Evolutionary conservation across 35 echinoderm and acorn worm species (phyloP).

Genomic region (Ophiothrix spiculata): DNA sequence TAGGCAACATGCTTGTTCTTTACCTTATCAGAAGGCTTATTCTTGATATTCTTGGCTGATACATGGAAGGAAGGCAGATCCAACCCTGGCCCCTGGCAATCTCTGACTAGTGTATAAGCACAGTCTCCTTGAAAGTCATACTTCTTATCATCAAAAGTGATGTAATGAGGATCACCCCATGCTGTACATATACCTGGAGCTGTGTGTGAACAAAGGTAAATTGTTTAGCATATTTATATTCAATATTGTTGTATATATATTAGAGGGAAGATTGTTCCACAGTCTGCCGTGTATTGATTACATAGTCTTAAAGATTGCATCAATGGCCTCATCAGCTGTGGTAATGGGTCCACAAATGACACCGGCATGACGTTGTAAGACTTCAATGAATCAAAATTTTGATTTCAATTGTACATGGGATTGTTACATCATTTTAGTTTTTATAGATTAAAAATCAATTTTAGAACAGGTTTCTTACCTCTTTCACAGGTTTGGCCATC

Average conservation of each 20-base stretch:
- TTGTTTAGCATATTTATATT: too few species aligned
- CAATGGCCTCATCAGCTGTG: too few species aligned
- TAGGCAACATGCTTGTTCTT: too few species aligned
- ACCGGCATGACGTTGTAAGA: too few species aligned
- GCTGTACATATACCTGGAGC: conserved; percentile 55
- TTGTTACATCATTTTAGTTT: not conserved
- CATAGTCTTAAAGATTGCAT: too few species aligned
- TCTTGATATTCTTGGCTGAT: conserved; percentile 51
- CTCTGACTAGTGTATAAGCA: conserved; percentile 56
- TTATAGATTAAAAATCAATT: not conserved
- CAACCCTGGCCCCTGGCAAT: conserved; percentile 37
- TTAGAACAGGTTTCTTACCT: conserved; percentile 19
- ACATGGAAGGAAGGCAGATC: conserved; percentile 27
- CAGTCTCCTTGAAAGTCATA: conserved; percentile 73
- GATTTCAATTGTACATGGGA: not conserved
- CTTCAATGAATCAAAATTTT: not conserved
- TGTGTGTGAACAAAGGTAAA: conserved; percentile 12
- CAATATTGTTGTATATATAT: too few species aligned
- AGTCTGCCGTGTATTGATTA: too few species aligned
- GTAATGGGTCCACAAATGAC: too few species aligned
- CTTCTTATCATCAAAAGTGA: conserved; percentile 55
- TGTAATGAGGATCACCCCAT: conserved; percentile 69
- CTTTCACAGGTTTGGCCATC: conserved; percentile 49
- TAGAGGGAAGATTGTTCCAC: too few species aligned
- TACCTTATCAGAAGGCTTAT: conserved; percentile 46